Percentiles rank a stretch among this genome's conserved stretches.
These are phyloP conservation scores for Crocallis elinguaria DNA, from an alignment of 2,888 invertebrate genomes.

Conservation along the genomic window DNA sequence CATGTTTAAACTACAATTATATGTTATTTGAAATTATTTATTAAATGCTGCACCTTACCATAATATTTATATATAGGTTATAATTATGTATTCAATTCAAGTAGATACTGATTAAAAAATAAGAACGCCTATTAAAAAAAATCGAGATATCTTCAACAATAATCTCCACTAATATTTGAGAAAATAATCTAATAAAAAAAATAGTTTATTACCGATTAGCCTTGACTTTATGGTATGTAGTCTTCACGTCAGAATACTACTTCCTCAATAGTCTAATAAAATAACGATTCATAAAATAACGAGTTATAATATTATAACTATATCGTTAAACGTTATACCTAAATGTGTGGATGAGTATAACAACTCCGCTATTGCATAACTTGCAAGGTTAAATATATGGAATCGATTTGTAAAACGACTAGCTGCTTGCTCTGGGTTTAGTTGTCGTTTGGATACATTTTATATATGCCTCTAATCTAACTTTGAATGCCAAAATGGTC, in stretches of 20 bases:
- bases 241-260: neutral
- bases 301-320: neutral
- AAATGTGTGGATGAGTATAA: neutral
- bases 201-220: neutral
- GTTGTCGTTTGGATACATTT: too few species aligned
- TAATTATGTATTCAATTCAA: too few species aligned
- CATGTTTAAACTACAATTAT: too few species aligned
- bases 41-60: too few species aligned
- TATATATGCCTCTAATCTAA: too few species aligned
- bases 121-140: neutral
- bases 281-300: neutral
- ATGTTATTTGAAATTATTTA: too few species aligned
- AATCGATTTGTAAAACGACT: neutral
- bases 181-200: neutral
- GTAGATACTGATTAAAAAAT: too few species aligned
- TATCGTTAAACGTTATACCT: neutral
- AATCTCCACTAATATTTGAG: neutral
- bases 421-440: neutral
- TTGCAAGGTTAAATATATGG: conserved; percentile 1
- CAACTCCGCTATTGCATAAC: neutral
- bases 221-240: neutral
- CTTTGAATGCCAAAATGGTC: too few species aligned
- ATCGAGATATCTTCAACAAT: neutral
- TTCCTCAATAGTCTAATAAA: conserved; percentile 6
- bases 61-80: too few species aligned